Evolutionary conservation across 64 coral and sea anemone genomes (phyloP), one percentile per base, ranked within the genome.

Genomic region (Actinia equina): DNA sequence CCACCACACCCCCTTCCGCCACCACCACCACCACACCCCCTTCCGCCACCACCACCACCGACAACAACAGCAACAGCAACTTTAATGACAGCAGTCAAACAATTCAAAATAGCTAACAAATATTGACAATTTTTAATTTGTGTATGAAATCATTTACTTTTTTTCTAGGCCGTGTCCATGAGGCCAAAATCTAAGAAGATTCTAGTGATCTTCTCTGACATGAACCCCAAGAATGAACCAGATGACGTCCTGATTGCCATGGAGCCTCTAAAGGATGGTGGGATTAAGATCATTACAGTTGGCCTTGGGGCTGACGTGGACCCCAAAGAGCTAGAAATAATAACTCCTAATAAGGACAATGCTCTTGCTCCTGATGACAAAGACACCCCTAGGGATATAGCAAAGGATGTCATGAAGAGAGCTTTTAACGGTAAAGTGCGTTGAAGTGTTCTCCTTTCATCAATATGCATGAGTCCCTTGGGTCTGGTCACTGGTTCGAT

Each of bases 121-220:
- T 1, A 37, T 37, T 37, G 30, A 37, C 30, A 1, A 37, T 37
- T 37, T 37, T 37, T 37, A 37, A 37, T 37, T 65, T 65, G 22
- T 37, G 18, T 22, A 6, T 74, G 26, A 30, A 1, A 74, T 27
- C 69, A 5, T 15, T 30, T 69, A 6, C 22, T n/a, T 37, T 74
- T 74, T 74, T 12, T 25, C 42, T 30, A 74, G 69, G 25, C 69
- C 23, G 69, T 25, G 23, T 27, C 26, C 25, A n/a, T 41, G 26
- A 74, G 69, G 25, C 69, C 69, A 7, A 74, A 42, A 9, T 74
- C 69, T 41, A 74, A 41, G 25, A 74, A 74, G 17, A 43, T 18
- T 44, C 88, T 97, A 52, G 91, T 92, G 1, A 83, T 92, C 57
- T 52, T 92, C 64, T 87, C 85, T 23, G 90, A 92, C 52, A 87